Evolutionary conservation across 2,113 vertebrate genomes (phyloP).

Genomic region (Catharus bicknelli): DNA sequence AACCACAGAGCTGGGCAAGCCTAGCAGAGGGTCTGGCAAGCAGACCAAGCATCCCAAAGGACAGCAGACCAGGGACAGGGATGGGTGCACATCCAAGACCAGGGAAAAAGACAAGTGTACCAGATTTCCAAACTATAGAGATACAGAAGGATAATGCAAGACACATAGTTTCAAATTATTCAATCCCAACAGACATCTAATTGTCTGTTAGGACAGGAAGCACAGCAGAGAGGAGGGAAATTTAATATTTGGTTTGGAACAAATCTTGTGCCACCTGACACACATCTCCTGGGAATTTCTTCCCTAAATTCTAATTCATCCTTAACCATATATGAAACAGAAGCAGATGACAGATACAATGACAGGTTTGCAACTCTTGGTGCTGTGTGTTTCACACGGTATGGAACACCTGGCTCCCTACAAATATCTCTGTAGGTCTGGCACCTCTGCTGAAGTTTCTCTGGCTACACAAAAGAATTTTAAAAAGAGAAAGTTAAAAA

Average conservation of each 20-base stretch:
- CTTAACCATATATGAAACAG: fast-evolving
- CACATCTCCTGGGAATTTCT: not conserved
- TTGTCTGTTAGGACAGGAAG: not conserved
- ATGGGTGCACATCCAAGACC: fast-evolving
- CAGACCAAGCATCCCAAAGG: not conserved
- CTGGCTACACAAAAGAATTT: fast-evolving
- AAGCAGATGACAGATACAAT: not conserved
- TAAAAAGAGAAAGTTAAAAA: no score
- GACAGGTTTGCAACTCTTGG: not conserved
- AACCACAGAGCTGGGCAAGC: not conserved
- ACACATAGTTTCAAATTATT: not conserved
- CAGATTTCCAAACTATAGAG: not conserved
- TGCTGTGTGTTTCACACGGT: fast-evolving
- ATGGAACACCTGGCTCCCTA: not conserved
- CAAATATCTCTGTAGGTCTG: not conserved
- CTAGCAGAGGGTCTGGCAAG: not conserved
- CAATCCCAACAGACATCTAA: not conserved
- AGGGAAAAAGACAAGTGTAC: not conserved
- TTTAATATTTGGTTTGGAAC: not conserved
- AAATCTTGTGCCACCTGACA: not conserved
- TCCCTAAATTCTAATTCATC: not conserved
- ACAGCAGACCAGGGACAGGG: not conserved
- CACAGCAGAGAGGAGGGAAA: fast-evolving
- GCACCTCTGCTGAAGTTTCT: fast-evolving
- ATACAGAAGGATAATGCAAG: not conserved